Base-by-base conservation (phyloP, 2,797 vertebrate species). In the Oreochromis mossambicus region DNA sequence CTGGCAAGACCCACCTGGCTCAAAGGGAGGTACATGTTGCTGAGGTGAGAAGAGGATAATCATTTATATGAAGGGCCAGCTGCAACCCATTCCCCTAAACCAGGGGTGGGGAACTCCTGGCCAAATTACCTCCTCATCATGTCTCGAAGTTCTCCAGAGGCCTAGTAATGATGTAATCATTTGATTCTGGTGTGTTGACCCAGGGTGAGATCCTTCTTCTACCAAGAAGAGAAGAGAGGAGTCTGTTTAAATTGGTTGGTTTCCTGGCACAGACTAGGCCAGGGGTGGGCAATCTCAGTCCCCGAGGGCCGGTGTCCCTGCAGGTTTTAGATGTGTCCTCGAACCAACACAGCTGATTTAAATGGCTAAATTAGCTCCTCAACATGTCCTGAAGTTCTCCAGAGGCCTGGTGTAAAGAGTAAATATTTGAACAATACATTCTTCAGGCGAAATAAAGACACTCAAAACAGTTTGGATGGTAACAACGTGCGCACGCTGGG, bases 11-110 rank as follows among this genome's bases (percentile, higher is more conserved):
- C 97, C 0, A 41, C 93, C 0, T 98, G 98, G 98, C 97, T 98
- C 81, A 97, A 97, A 87, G 97, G 98, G 77, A 96, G 96, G 82
- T 99, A 99, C 95, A 97, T 98, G 97, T 86, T 99, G 90, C 96
- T 99, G 89, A 96, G 92, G 92, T 93, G 82, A 91, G 88, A 77
- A 52, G 26, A n/a, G n/a, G 6, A n/a, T 34, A 7, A 3, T 50
- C 36, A 21, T 21, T 11, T 21, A 43, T 17, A 70, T 38, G 6
- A 32, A 6, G 9, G n/a, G n/a, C n/a, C n/a, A 52, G 3, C 21
- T 52, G 5, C 51, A 21, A 52, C 9, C 50, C 50, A n/a, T 51
- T 19, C 48, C 19, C 19, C 8, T 51, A 51, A 51, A 52, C n/a
- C 34, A 36, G 8, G 34, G 34, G 34, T 36, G 8, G 34, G 34